Conservation (phyloP, 1,140 invertebrate species). For the Trinorchestia longiramus region DNA sequence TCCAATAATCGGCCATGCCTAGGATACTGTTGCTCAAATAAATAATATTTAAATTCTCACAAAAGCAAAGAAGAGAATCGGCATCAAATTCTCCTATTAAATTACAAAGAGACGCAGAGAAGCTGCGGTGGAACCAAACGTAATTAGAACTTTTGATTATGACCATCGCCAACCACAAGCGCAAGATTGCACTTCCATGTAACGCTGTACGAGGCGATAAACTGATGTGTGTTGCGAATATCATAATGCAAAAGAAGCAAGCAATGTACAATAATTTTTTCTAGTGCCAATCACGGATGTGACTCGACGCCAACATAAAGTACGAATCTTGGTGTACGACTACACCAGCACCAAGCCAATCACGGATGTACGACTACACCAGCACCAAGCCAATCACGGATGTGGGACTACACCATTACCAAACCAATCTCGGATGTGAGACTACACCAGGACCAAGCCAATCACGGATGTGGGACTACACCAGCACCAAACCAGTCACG, state of each 20-base stretch:
- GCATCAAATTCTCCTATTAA: not conserved
- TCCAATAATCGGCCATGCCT: not conserved
- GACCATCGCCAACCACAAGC: not conserved
- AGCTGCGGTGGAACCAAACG: not conserved
- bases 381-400: not conserved
- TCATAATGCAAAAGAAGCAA: no score
- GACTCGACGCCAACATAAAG: no score
- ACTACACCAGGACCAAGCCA: not conserved
- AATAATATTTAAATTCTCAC: not conserved
- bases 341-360: no score
- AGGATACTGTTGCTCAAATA: not conserved
- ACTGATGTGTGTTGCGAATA: no score
- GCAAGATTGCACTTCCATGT: not conserved
- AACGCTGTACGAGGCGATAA: no score
- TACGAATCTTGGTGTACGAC: no score
- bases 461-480: no score
- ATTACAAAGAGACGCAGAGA: not conserved
- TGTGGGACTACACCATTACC: not conserved
- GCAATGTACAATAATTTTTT: no score
- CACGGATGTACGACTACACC: no score
- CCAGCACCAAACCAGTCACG: not conserved
- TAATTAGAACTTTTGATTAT: no score
- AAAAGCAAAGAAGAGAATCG: not conserved
- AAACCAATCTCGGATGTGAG: not conserved
- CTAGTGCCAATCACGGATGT: no score